Evolutionary conservation across 2,888 invertebrate species (phyloP).

Genomic region (Spisula subtruncata): DNA sequence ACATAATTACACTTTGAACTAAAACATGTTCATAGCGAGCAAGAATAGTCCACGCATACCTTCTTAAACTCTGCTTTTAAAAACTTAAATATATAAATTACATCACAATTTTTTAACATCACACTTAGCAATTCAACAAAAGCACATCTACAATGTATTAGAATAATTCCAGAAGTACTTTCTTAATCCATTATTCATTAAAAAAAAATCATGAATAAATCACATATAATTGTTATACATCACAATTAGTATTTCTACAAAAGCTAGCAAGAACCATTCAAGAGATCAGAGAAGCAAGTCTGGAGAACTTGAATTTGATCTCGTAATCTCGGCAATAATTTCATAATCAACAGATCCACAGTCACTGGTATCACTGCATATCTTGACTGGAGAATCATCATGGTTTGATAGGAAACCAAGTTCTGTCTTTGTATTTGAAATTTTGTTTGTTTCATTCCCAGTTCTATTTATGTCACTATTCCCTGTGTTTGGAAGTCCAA

Average conservation of each 20-base stretch:
- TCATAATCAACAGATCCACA: constrained; percentile 54
- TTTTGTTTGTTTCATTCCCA: background rate
- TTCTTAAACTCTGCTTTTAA: too few relatives aligned
- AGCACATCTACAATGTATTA: too few relatives aligned
- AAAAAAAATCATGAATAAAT: background rate
- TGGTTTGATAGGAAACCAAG: background rate
- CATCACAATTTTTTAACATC: too few relatives aligned
- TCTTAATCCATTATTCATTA: background rate
- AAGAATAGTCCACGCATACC: too few relatives aligned
- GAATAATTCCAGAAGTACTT: too few relatives aligned
- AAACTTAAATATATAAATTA: too few relatives aligned
- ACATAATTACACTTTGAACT: too few relatives aligned
- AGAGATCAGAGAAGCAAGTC: background rate
- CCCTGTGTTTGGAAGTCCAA: constrained; percentile 27
- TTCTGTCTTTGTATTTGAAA: background rate
- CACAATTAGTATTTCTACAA: background rate
- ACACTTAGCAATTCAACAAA: too few relatives aligned
- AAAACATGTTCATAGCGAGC: too few relatives aligned
- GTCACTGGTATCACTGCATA: constrained; percentile 33
- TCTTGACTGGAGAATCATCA: background rate
- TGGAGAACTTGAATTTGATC: constrained; percentile 14
- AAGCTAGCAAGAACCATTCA: background rate
- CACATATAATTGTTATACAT: background rate
- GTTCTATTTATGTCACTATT: background rate
- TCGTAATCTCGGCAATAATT: constrained; percentile 62